phyloP scores from a whole-genome alignment of 2,797 vertebrate species.

The Sebastes steindachneri region DNA sequence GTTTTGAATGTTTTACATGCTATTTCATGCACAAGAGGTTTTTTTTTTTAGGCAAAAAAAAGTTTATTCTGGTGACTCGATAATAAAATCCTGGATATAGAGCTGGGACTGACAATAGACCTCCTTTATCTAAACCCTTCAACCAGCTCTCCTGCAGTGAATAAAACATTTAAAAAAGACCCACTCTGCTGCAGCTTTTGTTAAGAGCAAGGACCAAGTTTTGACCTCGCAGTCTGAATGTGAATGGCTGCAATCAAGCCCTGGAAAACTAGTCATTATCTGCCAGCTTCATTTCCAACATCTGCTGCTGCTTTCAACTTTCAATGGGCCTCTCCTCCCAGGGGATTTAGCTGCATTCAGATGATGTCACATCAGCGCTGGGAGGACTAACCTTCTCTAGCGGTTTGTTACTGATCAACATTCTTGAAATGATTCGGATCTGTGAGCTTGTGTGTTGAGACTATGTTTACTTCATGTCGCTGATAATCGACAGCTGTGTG shows the following conservation, averaged over 20 bases:
- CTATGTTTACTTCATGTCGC: not conserved
- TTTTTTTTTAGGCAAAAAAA: not conserved
- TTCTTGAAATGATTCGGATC: not conserved
- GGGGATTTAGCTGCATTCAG: not conserved
- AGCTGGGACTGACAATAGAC: not conserved
- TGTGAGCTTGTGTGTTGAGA: not conserved
- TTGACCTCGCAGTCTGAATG: slow-evolving; percentile 29
- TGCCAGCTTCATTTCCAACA: slow-evolving; percentile 30
- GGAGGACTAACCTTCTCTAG: not conserved
- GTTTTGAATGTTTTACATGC: not conserved
- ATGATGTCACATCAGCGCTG: not conserved
- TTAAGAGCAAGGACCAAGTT: slow-evolving; percentile 12
- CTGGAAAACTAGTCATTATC: slow-evolving; percentile 37
- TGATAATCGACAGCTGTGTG: not conserved
- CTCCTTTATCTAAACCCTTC: not conserved
- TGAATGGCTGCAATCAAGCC: slow-evolving; percentile 48
- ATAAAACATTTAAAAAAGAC: not conserved
- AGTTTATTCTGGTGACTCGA: not conserved
- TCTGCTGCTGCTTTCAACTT: slow-evolving; percentile 29
- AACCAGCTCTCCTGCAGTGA: not conserved
- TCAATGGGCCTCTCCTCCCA: not conserved
- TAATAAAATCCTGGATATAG: not conserved
- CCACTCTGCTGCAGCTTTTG: slow-evolving; percentile 9
- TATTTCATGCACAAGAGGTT: not conserved
- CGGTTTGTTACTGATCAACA: not conserved